Evolutionary conservation across 1,140 invertebrate genomes (phyloP).

Genomic region (Samia ricini): DNA sequence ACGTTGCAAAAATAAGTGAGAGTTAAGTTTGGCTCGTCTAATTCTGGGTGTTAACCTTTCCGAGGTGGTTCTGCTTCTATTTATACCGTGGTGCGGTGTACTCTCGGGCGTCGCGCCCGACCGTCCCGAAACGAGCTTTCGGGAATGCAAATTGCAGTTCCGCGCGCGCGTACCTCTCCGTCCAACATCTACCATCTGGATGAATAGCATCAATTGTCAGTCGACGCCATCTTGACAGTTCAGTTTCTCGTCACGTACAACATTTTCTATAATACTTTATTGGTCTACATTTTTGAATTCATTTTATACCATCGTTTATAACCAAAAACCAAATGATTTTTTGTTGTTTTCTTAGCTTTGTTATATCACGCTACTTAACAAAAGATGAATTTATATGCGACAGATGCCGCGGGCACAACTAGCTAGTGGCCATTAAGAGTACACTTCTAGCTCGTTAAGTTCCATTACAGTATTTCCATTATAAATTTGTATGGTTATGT

Average conservation of each 20-base stretch:
- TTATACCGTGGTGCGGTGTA: constrained; percentile 27
- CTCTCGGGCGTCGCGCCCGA: constrained; percentile 17
- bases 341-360: too few species aligned
- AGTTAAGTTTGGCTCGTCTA: constrained; percentile 66
- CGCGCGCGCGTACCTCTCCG: constrained; percentile 21
- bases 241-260: too few species aligned
- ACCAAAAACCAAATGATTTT: too few species aligned
- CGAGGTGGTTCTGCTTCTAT: constrained; percentile 48
- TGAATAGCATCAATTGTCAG: constrained; percentile 12
- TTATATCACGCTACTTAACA: too few species aligned
- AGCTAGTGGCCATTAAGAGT: too few species aligned
- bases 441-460: too few species aligned
- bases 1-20: constrained; percentile 54
- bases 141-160: constrained; percentile 33
- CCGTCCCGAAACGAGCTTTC: constrained; percentile 27
- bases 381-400: too few species aligned
- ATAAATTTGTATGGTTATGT: neutral
- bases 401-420: too few species aligned
- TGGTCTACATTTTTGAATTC: too few species aligned
- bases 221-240: too few species aligned
- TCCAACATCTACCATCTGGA: neutral
- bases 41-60: constrained; percentile 61
- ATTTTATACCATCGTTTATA: too few species aligned
- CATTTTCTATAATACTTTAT: neutral
- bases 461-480: neutral